Conservation (phyloP, 2,888 invertebrate genomes). For the Ochropacha duplaris region DNA sequence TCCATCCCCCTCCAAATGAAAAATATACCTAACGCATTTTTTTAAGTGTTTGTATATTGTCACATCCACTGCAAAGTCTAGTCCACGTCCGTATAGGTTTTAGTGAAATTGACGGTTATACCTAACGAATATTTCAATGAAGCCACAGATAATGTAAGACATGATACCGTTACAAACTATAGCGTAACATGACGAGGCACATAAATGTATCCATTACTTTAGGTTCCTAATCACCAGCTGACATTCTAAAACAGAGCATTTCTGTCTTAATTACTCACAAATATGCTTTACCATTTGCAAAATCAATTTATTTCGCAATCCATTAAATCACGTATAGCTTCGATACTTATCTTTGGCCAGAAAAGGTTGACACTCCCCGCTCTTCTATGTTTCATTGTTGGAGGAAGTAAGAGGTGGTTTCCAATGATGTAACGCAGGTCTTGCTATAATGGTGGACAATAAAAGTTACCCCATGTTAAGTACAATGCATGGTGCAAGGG, state of each 20-base stretch:
- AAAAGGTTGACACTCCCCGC: constrained; percentile 31
- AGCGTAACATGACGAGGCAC: neutral
- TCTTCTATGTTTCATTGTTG: constrained; percentile 31
- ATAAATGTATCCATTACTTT: neutral
- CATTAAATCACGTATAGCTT: constrained; percentile 74
- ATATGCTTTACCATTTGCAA: constrained; percentile 56
- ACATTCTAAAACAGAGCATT: neutral
- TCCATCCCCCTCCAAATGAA: too few relatives aligned
- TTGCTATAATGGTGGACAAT: constrained; percentile 53
- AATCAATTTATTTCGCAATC: constrained; percentile 79
- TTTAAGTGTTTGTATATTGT: too few relatives aligned
- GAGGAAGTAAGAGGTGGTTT: constrained; percentile 24
- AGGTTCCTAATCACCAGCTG: neutral
- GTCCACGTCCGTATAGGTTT: too few relatives aligned
- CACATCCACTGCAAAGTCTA: too few relatives aligned
- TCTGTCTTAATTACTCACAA: constrained; percentile 33
- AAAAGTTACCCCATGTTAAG: constrained; percentile 76
- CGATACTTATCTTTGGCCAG: constrained; percentile 59
- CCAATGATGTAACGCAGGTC: constrained; percentile 53
- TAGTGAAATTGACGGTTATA: too few relatives aligned
- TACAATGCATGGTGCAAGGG: constrained; percentile 75
- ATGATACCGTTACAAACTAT: neutral
- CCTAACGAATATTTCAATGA: neutral
- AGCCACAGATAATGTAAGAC: neutral
- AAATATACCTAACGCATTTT: too few relatives aligned